Conservation (phyloP, 2,888 invertebrate species). For the Polymixis flavicincta region DNA sequence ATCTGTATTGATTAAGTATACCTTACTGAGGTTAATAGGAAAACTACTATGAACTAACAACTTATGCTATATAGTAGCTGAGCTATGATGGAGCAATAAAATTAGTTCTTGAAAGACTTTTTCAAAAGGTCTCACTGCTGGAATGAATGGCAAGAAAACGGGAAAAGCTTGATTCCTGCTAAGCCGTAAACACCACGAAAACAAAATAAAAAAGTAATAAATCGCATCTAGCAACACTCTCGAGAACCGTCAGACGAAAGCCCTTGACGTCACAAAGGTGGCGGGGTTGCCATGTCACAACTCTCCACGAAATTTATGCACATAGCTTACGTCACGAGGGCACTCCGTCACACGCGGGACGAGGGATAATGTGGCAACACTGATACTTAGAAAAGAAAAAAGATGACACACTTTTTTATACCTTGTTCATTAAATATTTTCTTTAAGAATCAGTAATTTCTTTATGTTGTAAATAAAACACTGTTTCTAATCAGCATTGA, state of each 20-base stretch:
- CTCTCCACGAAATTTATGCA: constrained; percentile 86
- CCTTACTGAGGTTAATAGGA: neutral
- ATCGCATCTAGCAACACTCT: constrained; percentile 65
- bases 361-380: constrained; percentile 72
- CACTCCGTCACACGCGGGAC: constrained; percentile 77
- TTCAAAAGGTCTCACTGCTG: neutral
- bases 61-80: too few relatives aligned
- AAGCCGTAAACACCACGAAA: constrained; percentile 49
- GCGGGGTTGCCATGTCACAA: constrained; percentile 76
- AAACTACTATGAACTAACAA: neutral
- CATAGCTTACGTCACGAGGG: constrained; percentile 83
- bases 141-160: neutral
- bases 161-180: constrained; percentile 9
- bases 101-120: neutral
- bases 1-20: neutral
- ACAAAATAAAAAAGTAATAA: constrained; percentile 63
- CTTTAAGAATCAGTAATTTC: neutral
- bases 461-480: neutral
- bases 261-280: constrained; percentile 76
- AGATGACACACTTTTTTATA: constrained; percentile 34
- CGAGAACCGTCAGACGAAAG: constrained; percentile 67
- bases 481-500: neutral
- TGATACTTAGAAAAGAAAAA: constrained; percentile 59
- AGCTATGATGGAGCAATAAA: neutral
- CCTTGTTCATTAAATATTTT: neutral